Base-by-base conservation (phyloP, 2,797 vertebrate species). In the Glyptemys insculpta region DNA sequence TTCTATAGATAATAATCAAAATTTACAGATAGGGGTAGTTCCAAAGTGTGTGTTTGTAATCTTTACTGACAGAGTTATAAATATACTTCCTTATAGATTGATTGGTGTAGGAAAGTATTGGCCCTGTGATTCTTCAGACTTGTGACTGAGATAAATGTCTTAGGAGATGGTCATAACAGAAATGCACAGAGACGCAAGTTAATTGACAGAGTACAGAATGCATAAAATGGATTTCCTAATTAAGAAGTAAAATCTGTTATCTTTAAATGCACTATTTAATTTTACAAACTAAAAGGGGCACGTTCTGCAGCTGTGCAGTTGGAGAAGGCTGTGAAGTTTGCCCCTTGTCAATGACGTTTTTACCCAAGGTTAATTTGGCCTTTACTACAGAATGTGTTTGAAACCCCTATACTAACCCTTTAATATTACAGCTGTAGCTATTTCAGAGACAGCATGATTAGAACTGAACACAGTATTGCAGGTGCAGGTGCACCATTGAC, bases 391-490 rank as follows among this genome's bases (percentile, higher is more conserved):
- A 25, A 89, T 10, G 29, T 21, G 19, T 49, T 29, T 52, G 89
- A 81, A 54, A 81, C 8, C 59, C 80, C 16, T 76, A 12, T 72
- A 83, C 83, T 90, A 86, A 76, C 31, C 47, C 5, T 29, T 81
- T 25, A 74, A 0, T 52, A 3, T 25, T 34, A 88, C 1, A 0
- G 23, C 37, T 65, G 1, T 72, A 7, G 53, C 27, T 49, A 27
- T 85, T 72, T 19, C 11, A 10, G 56, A 88, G 74, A 49, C 81
- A 80, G n/a, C 3, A 16, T 81, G 11, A 47, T 4, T 78, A 78
- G 25, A 84, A 81, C 83, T 62, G 16, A 81, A 85, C 34, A 53
- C 37, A 80, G 31, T 68, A 91, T 72, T 92, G 85, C 87, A 53
- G 93, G n/a, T 12, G 4, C 83, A 57, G 90, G n/a, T 15, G 7